Evolutionary conservation across 2,113 vertebrate species (phyloP).

Genomic region (Ageneiosus marmoratus): DNA sequence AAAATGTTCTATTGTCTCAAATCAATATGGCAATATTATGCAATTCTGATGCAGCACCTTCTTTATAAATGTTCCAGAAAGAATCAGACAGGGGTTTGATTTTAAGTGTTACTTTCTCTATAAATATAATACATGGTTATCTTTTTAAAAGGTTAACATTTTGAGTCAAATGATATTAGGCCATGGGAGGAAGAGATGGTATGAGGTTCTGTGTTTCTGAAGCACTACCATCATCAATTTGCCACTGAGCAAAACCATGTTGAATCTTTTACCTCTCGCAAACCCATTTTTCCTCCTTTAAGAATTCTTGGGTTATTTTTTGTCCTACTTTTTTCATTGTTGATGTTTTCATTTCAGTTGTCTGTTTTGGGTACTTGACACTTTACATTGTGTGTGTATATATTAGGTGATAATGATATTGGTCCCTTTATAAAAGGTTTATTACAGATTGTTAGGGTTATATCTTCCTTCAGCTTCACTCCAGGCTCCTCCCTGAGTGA

Average conservation of each 20-base stretch:
- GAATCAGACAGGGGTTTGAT: slow-evolving; percentile 73
- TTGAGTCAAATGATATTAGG: slow-evolving; percentile 66
- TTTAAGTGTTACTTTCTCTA: slow-evolving; percentile 77
- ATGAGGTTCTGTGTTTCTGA: slow-evolving; percentile 71
- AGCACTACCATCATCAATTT: slow-evolving; percentile 72
- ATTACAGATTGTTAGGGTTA: slow-evolving; percentile 64
- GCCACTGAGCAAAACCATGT: slow-evolving; percentile 66
- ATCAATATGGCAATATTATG: slow-evolving; percentile 71
- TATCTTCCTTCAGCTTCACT: slow-evolving; percentile 71
- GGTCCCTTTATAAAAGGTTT: slow-evolving; percentile 70
- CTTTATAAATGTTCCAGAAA: slow-evolving; percentile 75
- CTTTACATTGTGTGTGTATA: slow-evolving; percentile 80
- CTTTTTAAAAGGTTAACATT: slow-evolving; percentile 62
- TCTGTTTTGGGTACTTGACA: slow-evolving; percentile 82
- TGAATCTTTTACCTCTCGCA: slow-evolving; percentile 67
- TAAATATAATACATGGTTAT: slow-evolving; percentile 58
- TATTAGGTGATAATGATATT: slow-evolving; percentile 73
- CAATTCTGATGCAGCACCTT: slow-evolving; percentile 73
- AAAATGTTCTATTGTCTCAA: slow-evolving; percentile 67
- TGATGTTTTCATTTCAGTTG: slow-evolving; percentile 66
- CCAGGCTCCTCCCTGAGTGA: slow-evolving; percentile 70
- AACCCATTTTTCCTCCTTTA: slow-evolving; percentile 62
- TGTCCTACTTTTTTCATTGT: slow-evolving; percentile 68
- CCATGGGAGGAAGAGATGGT: slow-evolving; percentile 51
- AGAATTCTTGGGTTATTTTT: slow-evolving; percentile 61